A percentile compares a stretch with the other conserved stretches of the same genome.
These are phyloP conservation scores for Opisthograptis luteolata DNA, from an alignment of 2,888 invertebrate genomes.

Conservation along the genomic window DNA sequence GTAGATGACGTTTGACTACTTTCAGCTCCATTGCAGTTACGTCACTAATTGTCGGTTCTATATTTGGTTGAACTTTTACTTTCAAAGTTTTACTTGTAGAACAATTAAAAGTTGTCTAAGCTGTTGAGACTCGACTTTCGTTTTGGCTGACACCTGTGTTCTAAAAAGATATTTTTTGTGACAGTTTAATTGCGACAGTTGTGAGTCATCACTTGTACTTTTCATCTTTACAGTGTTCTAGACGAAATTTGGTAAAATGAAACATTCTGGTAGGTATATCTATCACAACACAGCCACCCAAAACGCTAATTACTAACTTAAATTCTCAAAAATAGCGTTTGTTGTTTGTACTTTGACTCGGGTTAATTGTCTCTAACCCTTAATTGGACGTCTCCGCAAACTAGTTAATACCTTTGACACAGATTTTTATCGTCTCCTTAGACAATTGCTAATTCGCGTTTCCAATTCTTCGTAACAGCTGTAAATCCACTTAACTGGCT, in stretches of 20 bases:
- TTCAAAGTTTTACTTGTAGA: conserved; percentile 17
- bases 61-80: conserved; percentile 22
- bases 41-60: conserved; percentile 20
- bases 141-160: conserved; percentile 13
- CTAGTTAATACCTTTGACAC: conserved; percentile 39
- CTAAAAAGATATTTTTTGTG: too few relatives aligned
- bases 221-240: too few relatives aligned
- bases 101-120: conserved; percentile 21
- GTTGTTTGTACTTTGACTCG: background rate
- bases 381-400: conserved; percentile 6
- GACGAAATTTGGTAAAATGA: too few relatives aligned
- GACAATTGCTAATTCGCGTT: conserved; percentile 60
- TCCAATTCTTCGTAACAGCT: conserved; percentile 59
- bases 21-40: conserved; percentile 11
- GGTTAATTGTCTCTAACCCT: conserved; percentile 6
- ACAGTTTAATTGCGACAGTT: too few relatives aligned
- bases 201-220: too few relatives aligned
- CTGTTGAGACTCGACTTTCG: conserved; percentile 21
- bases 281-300: too few relatives aligned
- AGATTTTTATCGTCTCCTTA: conserved; percentile 45
- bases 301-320: too few relatives aligned
- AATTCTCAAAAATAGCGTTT: too few relatives aligned
- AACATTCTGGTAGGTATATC: too few relatives aligned
- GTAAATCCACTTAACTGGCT: conserved; percentile 66
- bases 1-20: conserved; percentile 27